These are phyloP conservation scores for Takifugu rubripes DNA, from an alignment of 2,797 vertebrate genomes.

Conservation along the genomic window DNA sequence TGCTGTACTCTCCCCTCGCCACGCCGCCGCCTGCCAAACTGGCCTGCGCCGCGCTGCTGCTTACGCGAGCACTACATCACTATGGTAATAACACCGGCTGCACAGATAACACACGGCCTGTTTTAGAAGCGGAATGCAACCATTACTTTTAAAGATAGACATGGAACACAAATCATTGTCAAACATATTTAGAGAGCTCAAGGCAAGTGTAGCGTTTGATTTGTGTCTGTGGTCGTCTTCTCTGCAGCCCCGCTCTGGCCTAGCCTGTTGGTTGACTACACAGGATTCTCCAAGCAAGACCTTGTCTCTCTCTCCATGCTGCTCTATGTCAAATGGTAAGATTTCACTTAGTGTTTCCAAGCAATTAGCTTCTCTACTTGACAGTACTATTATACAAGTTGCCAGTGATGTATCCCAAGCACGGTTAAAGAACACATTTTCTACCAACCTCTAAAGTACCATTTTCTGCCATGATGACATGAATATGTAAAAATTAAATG, in stretches of 20 bases:
- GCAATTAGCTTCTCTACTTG: slow-evolving; percentile 4
- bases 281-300: slow-evolving; percentile 86
- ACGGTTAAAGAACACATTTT: background rate
- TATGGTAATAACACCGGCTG: slow-evolving; percentile 76
- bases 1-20: slow-evolving; percentile 84
- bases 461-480: background rate
- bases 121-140: background rate
- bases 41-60: slow-evolving; percentile 85
- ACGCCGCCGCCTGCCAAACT: slow-evolving; percentile 79
- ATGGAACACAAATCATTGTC: background rate
- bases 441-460: background rate
- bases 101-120: background rate
- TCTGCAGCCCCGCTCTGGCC: slow-evolving; percentile 88
- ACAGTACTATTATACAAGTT: background rate
- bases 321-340: slow-evolving; percentile 93
- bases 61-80: slow-evolving; percentile 84
- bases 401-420: background rate
- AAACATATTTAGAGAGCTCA: slow-evolving; percentile 26
- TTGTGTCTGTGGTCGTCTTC: slow-evolving; percentile 11
- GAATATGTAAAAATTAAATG: background rate
- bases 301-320: slow-evolving; percentile 81
- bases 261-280: slow-evolving; percentile 81
- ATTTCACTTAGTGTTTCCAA: slow-evolving; percentile 5
- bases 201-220: slow-evolving; percentile 16
- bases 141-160: background rate